Conservation (phyloP, 2,113 vertebrate species). For the Leptocoma aspasia region DNA sequence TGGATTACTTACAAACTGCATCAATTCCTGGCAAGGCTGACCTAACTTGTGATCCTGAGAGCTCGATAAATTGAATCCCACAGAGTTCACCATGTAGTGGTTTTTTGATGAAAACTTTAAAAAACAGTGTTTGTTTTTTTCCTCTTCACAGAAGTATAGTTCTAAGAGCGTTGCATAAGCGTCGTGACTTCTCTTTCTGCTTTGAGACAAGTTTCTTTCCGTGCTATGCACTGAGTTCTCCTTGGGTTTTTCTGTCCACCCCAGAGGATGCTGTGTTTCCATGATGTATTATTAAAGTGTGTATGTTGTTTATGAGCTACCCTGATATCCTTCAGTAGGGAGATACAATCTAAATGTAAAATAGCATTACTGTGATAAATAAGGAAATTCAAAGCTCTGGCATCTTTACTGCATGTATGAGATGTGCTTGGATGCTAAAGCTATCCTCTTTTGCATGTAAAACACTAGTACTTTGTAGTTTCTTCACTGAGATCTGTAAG, state of each 20-base stretch:
- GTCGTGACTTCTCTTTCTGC: not conserved
- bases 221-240: not conserved
- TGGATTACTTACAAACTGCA: conserved; percentile 1
- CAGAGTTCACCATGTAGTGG: not conserved
- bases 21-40: conserved; percentile 2
- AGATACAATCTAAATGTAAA: conserved; percentile 29
- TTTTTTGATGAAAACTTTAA: conserved; percentile 38
- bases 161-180: not conserved
- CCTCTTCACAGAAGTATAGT: not conserved
- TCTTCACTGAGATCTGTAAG: not conserved
- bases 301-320: conserved; percentile 8
- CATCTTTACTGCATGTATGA: not conserved
- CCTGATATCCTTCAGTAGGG: not conserved
- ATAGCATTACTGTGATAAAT: not conserved
- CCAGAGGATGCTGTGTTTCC: not conserved
- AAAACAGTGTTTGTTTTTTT: not conserved
- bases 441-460: not conserved
- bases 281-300: conserved; percentile 27
- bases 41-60: conserved; percentile 17
- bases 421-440: not conserved
- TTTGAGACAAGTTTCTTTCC: not conserved
- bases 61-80: conserved; percentile 23
- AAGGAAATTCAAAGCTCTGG: not conserved
- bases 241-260: not conserved
- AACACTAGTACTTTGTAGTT: not conserved